Percentiles rank a stretch among this genome's conserved stretches.
These are phyloP conservation scores for Eupithecia abbreviata DNA, from an alignment of 2,888 invertebrate species.

Conservation along the genomic window DNA sequence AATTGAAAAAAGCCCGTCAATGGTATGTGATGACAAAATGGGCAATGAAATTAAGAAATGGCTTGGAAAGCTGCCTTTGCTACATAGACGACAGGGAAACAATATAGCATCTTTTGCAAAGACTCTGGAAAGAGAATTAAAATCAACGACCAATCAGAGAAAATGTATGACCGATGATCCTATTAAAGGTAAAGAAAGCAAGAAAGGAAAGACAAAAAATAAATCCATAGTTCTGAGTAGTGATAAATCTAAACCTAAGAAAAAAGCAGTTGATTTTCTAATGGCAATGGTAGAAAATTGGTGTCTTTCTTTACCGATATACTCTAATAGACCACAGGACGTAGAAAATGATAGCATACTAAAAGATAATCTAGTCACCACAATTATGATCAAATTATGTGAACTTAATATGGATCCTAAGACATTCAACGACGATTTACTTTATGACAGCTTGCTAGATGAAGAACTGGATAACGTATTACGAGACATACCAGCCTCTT, in stretches of 20 bases:
- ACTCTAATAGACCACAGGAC: constrained; percentile 46
- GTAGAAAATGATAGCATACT: constrained; percentile 43
- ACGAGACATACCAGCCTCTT: constrained; percentile 48
- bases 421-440: constrained; percentile 55
- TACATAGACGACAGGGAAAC: constrained; percentile 45
- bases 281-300: constrained; percentile 59
- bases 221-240: constrained; percentile 32
- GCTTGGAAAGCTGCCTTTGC: constrained; percentile 59
- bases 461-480: constrained; percentile 59
- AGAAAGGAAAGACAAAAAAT: constrained; percentile 34
- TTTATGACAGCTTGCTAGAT: constrained; percentile 57
- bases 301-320: constrained; percentile 61
- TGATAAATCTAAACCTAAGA: constrained; percentile 31
- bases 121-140: constrained; percentile 53
- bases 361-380: constrained; percentile 55
- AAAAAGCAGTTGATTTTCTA: constrained; percentile 60
- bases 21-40: constrained; percentile 50
- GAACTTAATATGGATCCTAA: constrained; percentile 60
- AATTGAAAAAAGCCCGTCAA: constrained; percentile 54
- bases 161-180: constrained; percentile 49
- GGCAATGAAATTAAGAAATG: constrained; percentile 62
- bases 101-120: constrained; percentile 50
- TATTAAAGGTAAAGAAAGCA: constrained; percentile 18
- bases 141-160: constrained; percentile 53
- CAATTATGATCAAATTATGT: constrained; percentile 64